Evolutionary conservation across 2,888 invertebrate genomes (phyloP).

Genomic region (Neoascia interrupta): DNA sequence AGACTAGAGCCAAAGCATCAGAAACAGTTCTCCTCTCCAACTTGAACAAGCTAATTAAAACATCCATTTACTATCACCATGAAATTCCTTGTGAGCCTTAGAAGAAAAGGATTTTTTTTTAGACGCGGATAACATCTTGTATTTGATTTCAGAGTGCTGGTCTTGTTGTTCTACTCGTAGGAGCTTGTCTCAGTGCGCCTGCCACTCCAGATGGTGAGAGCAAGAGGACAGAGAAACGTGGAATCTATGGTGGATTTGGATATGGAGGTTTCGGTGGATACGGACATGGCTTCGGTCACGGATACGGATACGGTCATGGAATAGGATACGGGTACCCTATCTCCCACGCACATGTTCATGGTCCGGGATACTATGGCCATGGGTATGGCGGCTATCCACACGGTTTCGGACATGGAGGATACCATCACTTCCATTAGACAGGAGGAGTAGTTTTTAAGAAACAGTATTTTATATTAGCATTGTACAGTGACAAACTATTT

Average conservation of each 20-base stretch:
- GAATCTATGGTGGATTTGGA: constrained; percentile 64
- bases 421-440: constrained; percentile 55
- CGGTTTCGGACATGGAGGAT: constrained; percentile 41
- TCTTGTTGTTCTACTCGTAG: constrained; percentile 31
- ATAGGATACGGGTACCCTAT: neutral
- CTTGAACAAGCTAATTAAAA: constrained; percentile 11
- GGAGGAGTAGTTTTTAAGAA: neutral
- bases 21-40: constrained; percentile 48
- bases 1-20: constrained; percentile 38
- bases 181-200: constrained; percentile 20
- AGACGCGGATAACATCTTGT: neutral
- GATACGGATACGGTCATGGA: constrained; percentile 12
- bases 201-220: constrained; percentile 20
- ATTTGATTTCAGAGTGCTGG: constrained; percentile 33
- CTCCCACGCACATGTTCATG: neutral
- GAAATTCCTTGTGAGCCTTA: constrained; percentile 48
- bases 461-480: constrained; percentile 12
- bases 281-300: constrained; percentile 26
- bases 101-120: neutral
- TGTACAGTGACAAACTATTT: constrained; percentile 34
- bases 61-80: constrained; percentile 27
- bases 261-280: constrained; percentile 47
- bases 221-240: constrained; percentile 64
- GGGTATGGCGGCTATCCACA: constrained; percentile 50
- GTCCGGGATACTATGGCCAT: neutral